Evolutionary conservation across 2,888 invertebrate genomes (phyloP).

Genomic region (Athetis lepigone): DNA sequence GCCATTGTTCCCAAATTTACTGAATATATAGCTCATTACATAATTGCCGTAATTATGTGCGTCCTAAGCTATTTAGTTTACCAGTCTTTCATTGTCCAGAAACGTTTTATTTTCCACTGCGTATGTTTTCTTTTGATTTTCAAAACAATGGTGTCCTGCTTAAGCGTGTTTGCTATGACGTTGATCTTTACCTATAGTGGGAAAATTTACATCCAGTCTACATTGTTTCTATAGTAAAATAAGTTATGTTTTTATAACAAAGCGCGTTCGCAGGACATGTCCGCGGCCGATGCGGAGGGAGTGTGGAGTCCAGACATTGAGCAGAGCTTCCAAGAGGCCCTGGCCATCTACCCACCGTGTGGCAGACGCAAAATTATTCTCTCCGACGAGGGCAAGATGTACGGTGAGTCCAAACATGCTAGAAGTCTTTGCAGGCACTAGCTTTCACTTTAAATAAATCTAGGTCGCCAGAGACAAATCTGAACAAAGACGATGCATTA

Average conservation of each 20-base stretch:
- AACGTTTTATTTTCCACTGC: constrained; percentile 4
- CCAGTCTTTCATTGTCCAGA: constrained; percentile 5
- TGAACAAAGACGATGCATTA: background rate
- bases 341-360: constrained; percentile 99
- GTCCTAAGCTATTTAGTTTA: constrained; percentile 7
- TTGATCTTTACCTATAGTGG: constrained; percentile 35
- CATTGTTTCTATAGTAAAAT: constrained; percentile 49
- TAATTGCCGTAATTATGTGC: constrained; percentile 35
- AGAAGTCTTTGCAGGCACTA: constrained; percentile 58
- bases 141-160: constrained; percentile 29
- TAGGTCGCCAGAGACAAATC: background rate
- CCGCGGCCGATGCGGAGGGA: constrained; percentile 99
- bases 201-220: constrained; percentile 39
- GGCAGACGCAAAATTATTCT: constrained; percentile 99
- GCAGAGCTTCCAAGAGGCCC: constrained; percentile 99
- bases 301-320: constrained; percentile 99
- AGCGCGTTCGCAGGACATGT: constrained; percentile 93
- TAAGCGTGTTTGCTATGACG: constrained; percentile 29
- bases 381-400: constrained; percentile 99
- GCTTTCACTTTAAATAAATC: constrained; percentile 9
- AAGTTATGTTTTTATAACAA: constrained; percentile 50
- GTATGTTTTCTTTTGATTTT: constrained; percentile 16
- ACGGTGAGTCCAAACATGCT: constrained; percentile 95
- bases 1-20: constrained; percentile 47
- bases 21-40: constrained; percentile 32